These are phyloP conservation scores for Coranthus polyacanthus DNA, from an alignment of 2,797 vertebrate species.

Conservation along the genomic window DNA sequence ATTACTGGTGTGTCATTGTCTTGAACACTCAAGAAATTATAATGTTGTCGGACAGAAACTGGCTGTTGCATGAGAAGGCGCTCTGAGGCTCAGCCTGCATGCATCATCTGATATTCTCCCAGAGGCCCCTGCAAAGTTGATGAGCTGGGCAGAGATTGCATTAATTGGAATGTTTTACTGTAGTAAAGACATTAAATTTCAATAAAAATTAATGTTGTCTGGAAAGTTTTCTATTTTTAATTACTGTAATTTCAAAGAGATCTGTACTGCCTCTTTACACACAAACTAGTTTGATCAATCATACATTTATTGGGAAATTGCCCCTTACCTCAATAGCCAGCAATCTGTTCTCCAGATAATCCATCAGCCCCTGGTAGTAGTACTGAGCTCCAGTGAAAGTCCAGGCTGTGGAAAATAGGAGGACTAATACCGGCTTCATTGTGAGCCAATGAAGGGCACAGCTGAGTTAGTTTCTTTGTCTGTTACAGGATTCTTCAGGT, in stretches of 20 bases:
- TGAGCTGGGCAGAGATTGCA: constrained; percentile 70
- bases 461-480: constrained; percentile 43
- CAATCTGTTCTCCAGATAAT: constrained; percentile 95
- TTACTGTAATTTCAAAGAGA: constrained; percentile 1
- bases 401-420: constrained; percentile 83
- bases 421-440: constrained; percentile 83
- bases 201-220: constrained; percentile 27
- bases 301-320: constrained; percentile 10
- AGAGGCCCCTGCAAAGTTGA: constrained; percentile 61
- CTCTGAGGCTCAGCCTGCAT: constrained; percentile 14
- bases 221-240: constrained; percentile 22
- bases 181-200: constrained; percentile 49
- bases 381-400: constrained; percentile 84
- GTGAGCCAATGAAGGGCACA: constrained; percentile 51
- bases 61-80: constrained; percentile 33
- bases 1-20: constrained; percentile 59
- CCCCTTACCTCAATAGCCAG: constrained; percentile 92
- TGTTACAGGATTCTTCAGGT: constrained; percentile 31
- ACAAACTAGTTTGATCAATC: background rate
- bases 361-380: constrained; percentile 94
- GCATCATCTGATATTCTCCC: constrained; percentile 49
- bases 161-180: constrained; percentile 66
- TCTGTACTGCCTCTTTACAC: constrained; percentile 1
- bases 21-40: constrained; percentile 31
- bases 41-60: constrained; percentile 45